These are phyloP conservation scores for Helostoma temminkii DNA, from an alignment of 2,797 vertebrate genomes.

Conservation along the genomic window DNA sequence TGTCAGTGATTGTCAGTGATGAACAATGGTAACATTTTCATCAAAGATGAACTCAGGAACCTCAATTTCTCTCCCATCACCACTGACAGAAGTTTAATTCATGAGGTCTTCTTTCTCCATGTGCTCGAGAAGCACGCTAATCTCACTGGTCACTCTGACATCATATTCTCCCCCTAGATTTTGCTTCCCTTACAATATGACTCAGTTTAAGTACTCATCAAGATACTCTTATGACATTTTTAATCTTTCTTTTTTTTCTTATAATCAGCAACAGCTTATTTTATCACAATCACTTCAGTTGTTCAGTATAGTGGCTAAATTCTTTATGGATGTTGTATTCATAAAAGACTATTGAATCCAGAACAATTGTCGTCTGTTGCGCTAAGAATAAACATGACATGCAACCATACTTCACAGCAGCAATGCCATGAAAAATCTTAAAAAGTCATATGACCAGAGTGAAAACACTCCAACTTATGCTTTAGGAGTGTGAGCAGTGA, in stretches of 20 bases:
- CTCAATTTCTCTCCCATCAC: slow-evolving; percentile 47
- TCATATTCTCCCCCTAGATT: slow-evolving; percentile 11
- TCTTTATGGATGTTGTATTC: not conserved
- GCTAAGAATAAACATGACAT: not conserved
- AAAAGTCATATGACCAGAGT: not conserved
- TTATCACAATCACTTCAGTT: not conserved
- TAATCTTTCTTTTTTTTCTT: not conserved
- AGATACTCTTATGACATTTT: not conserved
- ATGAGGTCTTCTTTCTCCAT: slow-evolving; percentile 50
- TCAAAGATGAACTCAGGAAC: slow-evolving; percentile 50
- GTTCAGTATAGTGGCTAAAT: not conserved
- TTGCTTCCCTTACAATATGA: not conserved
- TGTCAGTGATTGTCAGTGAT: slow-evolving; percentile 55
- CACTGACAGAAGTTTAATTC: slow-evolving; percentile 57
- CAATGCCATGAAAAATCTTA: not conserved
- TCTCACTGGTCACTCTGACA: slow-evolving; percentile 21
- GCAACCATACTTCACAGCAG: not conserved
- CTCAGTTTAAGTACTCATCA: slow-evolving; percentile 2
- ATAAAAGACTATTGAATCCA: not conserved
- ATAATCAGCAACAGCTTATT: not conserved
- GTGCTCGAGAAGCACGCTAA: slow-evolving; percentile 20
- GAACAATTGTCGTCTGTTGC: not conserved
- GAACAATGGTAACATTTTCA: slow-evolving; percentile 56
- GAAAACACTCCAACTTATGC: not conserved
- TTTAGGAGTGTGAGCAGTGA: not conserved